Base-by-base conservation (phyloP, 64 coral and sea anemone genomes). In the Montipora efflorescens region DNA sequence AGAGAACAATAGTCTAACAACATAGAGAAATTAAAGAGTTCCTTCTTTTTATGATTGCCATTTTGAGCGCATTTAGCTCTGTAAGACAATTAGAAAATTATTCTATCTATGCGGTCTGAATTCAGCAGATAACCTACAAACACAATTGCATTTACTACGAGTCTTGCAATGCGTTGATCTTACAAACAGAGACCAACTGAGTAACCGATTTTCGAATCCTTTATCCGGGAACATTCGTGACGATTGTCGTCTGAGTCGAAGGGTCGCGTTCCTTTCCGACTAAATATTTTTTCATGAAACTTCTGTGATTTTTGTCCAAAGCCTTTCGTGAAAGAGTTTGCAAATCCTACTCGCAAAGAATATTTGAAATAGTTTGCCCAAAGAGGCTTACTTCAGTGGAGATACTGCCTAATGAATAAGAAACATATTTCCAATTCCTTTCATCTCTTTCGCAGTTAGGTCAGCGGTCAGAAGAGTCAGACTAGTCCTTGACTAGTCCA, bases 371-470 rank as follows among this genome's bases (percentile, higher is more conserved):
- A 44, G 66, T 22, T 86, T 50, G 9, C 66, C 47, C 50, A 86
- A 86, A 86, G 66, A 68, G 68, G 82, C 64, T 86, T 86, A 70
- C 44, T 86, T 86, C 18, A n/a, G 19, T 72, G 82, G 8, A 86
- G 82, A 71, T 86, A 86, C 71, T 86, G 82, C 43, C 66, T n/a
- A 86, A 64, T 86, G 45, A 86, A 86, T 72, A 64, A 86, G 82
- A 59, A 7, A 62, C 53, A 86, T 86, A 71, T 86, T 86, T 47
- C 2, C 49, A 69, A 86, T 86, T 71, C 62, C 36, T 21, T 5
- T 48, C 15, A 72, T 86, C 44, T 72, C 71, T 86, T 6, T 72
- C 45, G 68, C 18, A 45, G 19, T 86, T 25, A 71, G 82, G 64
- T 49, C 82, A 86, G 82, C 82, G 82, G 82, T 67, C 59, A 3